Base-by-base conservation (phyloP, 2,888 invertebrate species). In the Bimastos eiseni region DNA sequence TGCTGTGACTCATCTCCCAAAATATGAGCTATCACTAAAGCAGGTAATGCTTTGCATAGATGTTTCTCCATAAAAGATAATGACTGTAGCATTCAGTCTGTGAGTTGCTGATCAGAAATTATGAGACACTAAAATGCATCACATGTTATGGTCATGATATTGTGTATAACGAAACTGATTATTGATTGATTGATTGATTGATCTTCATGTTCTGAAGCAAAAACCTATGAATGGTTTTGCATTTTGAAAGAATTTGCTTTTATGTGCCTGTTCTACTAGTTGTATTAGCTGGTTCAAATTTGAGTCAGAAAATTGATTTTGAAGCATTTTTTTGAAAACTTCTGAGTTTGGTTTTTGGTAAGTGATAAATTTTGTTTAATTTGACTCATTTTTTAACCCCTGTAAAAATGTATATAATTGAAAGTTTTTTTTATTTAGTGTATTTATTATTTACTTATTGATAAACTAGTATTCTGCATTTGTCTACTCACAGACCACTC, bases 1-100 rank as follows among this genome's bases (percentile, higher is more conserved):
- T 92, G 96, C 96, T 94, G 96, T 97, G 30, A 94, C 95, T 88
- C 95, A 96, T 36, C 95, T 97, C 8, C 97, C 97, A 0, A 96
- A 96, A 93, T 97, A 97, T 94, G 94, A 95, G 89, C 92, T 95
- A 5, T 92, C 93, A n/a, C 93, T 95, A 41, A 94, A 95, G 90
- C 95, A 95, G 93, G 94, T 94, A 92, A 70, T n/a, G 70, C 70
- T n/a, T 49, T 11, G 70, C 70, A 70, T 70, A n/a, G 11, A 70
- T 70, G 8, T 70, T 30, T 70, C 70, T 70, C 8, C n/a, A 11
- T 70, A 8, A 70, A 70, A 70, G 70, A n/a, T n/a, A 4, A 49
- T 55, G 55, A 30, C 24, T 24, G 30, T 55, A 30, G 11, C 24
- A 55, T 24, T 30, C 55, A 30, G 55, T 30, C 55, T 55, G n/a